These are phyloP conservation scores for Drosophila buzzatii DNA, from an alignment of 2,888 invertebrate genomes.

Conservation along the genomic window DNA sequence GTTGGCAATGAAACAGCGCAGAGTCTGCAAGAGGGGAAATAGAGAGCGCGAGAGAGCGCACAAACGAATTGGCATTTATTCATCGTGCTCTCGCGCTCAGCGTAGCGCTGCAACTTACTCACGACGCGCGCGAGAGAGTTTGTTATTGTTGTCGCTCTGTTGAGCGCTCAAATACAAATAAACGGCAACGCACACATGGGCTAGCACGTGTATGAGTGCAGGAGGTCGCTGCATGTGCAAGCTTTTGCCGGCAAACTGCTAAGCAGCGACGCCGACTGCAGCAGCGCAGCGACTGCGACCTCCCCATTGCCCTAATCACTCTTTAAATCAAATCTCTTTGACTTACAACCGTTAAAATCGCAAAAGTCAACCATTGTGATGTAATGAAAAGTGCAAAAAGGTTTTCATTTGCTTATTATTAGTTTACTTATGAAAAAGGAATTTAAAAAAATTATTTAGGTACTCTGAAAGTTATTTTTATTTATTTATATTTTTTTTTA, in stretches of 20 bases:
- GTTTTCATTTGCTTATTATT: neutral
- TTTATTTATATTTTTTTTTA: too few relatives aligned
- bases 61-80: constrained; percentile 21
- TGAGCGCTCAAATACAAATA: constrained; percentile 30
- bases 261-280: constrained; percentile 34
- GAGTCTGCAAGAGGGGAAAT: constrained; percentile 72
- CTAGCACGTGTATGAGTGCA: constrained; percentile 8
- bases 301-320: constrained; percentile 6
- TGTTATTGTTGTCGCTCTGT: constrained; percentile 47
- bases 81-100: constrained; percentile 27
- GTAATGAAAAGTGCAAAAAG: neutral
- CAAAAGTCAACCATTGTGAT: neutral
- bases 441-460: too few relatives aligned
- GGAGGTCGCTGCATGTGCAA: constrained; percentile 58
- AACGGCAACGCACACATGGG: constrained; percentile 13
- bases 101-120: constrained; percentile 14
- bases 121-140: constrained; percentile 11
- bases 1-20: constrained; percentile 60
- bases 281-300: constrained; percentile 45
- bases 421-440: too few relatives aligned
- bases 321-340: constrained; percentile 9
- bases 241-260: constrained; percentile 55
- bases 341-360: constrained; percentile 5
- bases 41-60: constrained; percentile 11
- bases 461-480: too few relatives aligned